Percentiles rank a stretch among this genome's conserved stretches.
Conservation (phyloP, 2,888 invertebrate species). For the Microctonus hyperodae region DNA sequence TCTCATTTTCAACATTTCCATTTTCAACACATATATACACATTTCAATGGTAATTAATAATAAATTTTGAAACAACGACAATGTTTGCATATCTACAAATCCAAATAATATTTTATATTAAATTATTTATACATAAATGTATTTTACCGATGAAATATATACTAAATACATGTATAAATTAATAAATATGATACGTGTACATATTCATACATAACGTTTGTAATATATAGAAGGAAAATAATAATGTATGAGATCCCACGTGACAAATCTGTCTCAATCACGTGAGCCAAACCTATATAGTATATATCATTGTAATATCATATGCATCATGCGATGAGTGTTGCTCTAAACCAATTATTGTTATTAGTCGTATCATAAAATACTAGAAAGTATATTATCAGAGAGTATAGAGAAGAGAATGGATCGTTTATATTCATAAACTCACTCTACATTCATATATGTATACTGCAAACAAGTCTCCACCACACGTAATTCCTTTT, state of each 20-base stretch:
- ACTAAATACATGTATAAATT: not conserved
- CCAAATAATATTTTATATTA: constrained; percentile 18
- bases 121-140: constrained; percentile 10
- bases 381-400: constrained; percentile 22
- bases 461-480: constrained; percentile 12
- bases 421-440: constrained; percentile 49
- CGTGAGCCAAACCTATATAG: constrained; percentile 33
- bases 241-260: constrained; percentile 34
- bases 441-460: too few relatives aligned
- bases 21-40: not conserved
- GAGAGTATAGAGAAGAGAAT: constrained; percentile 8
- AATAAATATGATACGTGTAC: not conserved
- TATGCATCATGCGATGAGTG: constrained; percentile 33
- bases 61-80: constrained; percentile 22
- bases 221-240: not conserved
- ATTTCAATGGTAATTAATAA: constrained; percentile 22
- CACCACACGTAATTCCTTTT: constrained; percentile 20
- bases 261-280: constrained; percentile 50
- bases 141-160: not conserved
- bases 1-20: constrained; percentile 14
- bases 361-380: constrained; percentile 42
- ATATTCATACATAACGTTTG: not conserved
- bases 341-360: constrained; percentile 46
- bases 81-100: constrained; percentile 22
- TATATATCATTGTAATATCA: constrained; percentile 22